Conservation (phyloP, 2,888 invertebrate species). For the Incurvaria masculella region DNA sequence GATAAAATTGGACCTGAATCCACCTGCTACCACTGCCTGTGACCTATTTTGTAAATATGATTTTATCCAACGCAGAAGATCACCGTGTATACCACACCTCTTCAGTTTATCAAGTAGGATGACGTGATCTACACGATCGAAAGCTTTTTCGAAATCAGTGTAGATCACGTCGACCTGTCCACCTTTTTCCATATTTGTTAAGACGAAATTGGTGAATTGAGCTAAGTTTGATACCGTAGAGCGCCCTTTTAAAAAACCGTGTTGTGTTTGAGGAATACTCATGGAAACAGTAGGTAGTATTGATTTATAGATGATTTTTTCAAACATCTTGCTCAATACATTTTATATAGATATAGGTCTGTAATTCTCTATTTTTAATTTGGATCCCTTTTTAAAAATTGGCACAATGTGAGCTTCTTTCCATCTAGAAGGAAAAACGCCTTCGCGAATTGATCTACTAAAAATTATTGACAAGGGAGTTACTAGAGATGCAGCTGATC, state of each 20-base stretch:
- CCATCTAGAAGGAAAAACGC: not conserved
- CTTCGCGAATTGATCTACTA: not conserved
- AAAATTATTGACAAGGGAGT: not conserved
- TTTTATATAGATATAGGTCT: not conserved
- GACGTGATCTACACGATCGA: conserved; percentile 12
- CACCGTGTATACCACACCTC: not conserved
- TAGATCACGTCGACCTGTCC: conserved; percentile 17
- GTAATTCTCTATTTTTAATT: not conserved
- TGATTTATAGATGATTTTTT: not conserved
- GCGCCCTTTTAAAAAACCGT: conserved; percentile 12
- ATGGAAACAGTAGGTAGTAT: not conserved
- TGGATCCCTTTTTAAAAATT: not conserved
- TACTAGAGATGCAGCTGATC: not conserved
- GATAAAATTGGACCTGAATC: conserved; percentile 10
- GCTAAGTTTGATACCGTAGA: conserved; percentile 15
- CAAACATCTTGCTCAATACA: not conserved
- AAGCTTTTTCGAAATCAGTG: conserved; percentile 18
- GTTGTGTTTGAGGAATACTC: not conserved
- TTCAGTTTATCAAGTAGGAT: not conserved
- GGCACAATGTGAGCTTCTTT: conserved; percentile 1
- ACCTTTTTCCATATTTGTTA: conserved; percentile 8
- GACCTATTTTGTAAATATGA: conserved; percentile 11
- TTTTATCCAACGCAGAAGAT: conserved; percentile 2
- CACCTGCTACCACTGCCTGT: conserved; percentile 11
- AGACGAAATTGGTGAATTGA: conserved; percentile 9